phyloP scores from a whole-genome alignment of 2,888 invertebrate species.

The Arrhopalites spinosus region DNA sequence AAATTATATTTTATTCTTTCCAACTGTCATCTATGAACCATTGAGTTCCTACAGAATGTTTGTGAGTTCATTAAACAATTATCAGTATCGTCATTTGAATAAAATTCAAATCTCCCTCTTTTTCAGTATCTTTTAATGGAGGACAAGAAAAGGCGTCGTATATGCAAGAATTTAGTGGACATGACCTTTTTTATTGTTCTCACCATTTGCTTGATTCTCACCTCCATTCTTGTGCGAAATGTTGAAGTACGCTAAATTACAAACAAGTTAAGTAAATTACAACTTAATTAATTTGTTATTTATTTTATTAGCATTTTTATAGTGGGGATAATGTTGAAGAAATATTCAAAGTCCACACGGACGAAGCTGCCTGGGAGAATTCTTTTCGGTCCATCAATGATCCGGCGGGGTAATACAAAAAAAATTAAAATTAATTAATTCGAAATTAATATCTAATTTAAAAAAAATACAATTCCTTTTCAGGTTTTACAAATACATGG shows the following conservation, averaged over 20 bases:
- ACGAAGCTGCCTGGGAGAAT: not conserved
- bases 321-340: not conserved
- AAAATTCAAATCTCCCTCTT: too few species aligned
- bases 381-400: not conserved
- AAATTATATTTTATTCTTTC: not conserved
- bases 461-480: not conserved
- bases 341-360: not conserved
- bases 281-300: not conserved
- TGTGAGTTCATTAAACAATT: slow-evolving; percentile 1
- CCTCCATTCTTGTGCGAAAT: not conserved
- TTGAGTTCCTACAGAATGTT: slow-evolving; percentile 4
- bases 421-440: not conserved
- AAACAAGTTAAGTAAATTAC: not conserved
- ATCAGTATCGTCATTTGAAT: not conserved
- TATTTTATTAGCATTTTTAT: not conserved
- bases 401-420: not conserved
- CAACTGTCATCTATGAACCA: not conserved
- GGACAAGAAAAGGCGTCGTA: not conserved
- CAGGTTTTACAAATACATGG: not conserved
- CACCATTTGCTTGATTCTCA: not conserved
- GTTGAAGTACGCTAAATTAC: not conserved
- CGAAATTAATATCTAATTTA: not conserved
- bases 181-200: not conserved
- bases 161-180: not conserved
- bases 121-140: not conserved